Base-by-base conservation (phyloP, 1,140 invertebrate species). In the Neoseiulus cucumeris region DNA sequence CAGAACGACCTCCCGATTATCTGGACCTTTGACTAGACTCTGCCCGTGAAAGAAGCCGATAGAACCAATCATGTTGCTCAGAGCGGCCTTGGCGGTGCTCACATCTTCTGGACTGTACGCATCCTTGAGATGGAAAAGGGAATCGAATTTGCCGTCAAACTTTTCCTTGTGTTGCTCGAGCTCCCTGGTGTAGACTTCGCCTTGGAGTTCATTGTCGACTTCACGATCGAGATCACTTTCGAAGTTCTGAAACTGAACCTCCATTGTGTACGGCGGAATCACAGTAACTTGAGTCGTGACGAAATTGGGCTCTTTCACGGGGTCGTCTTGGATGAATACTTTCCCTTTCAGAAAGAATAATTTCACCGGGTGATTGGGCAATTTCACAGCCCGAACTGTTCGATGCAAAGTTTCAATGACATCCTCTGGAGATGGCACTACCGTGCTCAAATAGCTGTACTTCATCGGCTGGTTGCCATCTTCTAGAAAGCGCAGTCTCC, bases 1-100 rank as follows among this genome's bases (percentile, higher is more conserved):
- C 5, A 85, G 83, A 5, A 95, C 86, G 0, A 91, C 88, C 66
- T 85, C 84, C 71, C 83, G 81, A 2, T 86, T 92, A 70, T 88
- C 81, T 20, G 78, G 74, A 7, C 89, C 93, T 72, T 87, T 83
- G 0, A 98, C 94, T 44, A 85, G 77, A 0, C 92, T 90, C 1
- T 84, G 81, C 2, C 94, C 95, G 77, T 94, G 90, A 77, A 97
- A 98, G 74, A 97, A 98, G 0, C 93, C 94, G 67, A 98, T 86
- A 1, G 92, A 87, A 1, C 95, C 95, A 12, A 98, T 71, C 82
- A 97, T 84, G 76, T 98, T 98, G 64, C 92, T 94, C 28, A 98
- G 76, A 0, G 87, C 86, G 66, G 88, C 83, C 75, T 88, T 84
- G 0, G 91, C 92, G 79, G 95, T 89, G 4, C 76, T 71, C 39